Evolutionary conservation across 1,140 invertebrate genomes (phyloP), one percentile per base, ranked within the genome.

Genomic region (Listronotus bonariensis): DNA sequence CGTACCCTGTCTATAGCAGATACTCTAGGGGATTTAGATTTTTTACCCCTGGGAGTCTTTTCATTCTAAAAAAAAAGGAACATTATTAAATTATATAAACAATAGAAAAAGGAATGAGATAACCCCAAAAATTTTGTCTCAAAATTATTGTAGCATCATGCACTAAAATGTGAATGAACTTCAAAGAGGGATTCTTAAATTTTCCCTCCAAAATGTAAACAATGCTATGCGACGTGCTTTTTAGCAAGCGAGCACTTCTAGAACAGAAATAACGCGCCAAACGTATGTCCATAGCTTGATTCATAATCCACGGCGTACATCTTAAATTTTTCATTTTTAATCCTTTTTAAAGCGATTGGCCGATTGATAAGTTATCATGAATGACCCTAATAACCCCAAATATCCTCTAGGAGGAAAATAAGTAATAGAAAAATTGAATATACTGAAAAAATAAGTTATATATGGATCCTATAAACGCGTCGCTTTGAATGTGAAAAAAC

Each of bases 141-240:
- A 26, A 26, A 3, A 26, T 26, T 26, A 1, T 26, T 1, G 20
- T 26, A 26, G 20, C 20, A 26, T 26, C 20, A 26, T 26, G 5
- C 20, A 26, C 1, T 26, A 26, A 26, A 26, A 26, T 26, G 31
- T 26, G 31, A 51, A 34, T 20, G 31, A 51, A 51, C 20, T 7
- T 31, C 11, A 31, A 18, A 20, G 10, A 3, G 5, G 53, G 12
- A 18, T 5, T 51, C 68, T 72, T 66, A 59, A 75, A 76, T 69
- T 75, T 78, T 79, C 76, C 77, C 77, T 76, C 76, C 77, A 77
- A 78, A 76, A 77, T 66, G 61, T 55, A 71, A 65, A 69, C 53
- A 69, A 43, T 18, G 63, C 17, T 32, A 53, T 46, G 40, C 45
- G 72, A 74, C 72, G 40, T 65, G 71, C 64, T 65, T 54, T 65